Evolutionary conservation across 2,113 vertebrate species (phyloP), one percentile per base, ranked within the genome.

Genomic region (Sinocyclocheilus anophthalmus): DNA sequence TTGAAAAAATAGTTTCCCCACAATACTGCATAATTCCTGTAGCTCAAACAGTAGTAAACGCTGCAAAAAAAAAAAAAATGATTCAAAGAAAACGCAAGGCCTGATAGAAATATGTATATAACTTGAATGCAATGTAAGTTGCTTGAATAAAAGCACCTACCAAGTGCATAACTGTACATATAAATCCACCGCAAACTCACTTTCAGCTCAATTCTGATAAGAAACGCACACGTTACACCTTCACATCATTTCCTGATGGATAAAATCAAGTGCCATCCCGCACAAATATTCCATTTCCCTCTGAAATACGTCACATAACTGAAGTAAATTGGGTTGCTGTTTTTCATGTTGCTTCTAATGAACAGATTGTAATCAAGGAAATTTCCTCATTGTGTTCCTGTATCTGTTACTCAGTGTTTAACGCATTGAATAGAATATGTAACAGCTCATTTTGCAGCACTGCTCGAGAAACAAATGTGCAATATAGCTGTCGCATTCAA

Each of bases 321-420:
- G 30, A 57, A 33, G 22, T 42, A 8, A 80, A 42, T n/a, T 80
- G 77, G 26, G 11, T 24, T 39, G 22, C 5, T 12, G 59, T 5
- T 16, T 65, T 65, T 81, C 61, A 67, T 20, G n/a, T 48, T 12
- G 13, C 7, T 45, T 78, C 26, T 65, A 65, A 42, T 65, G 13
- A 45, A 48, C 4, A 37, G 18, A 50, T 50, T 48, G 45, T 24
- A 33, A 70, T n/a, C 45, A 70, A 48, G 39, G 5, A 59, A 13
- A 18, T 53, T 26, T 50, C 24, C 42, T 45, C 39, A 26, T 81
- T 18, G 22, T 5, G 14, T 5, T 11, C 59, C 6, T 2, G 59
- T 45, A 26, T 65, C 69, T 72, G 69, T 72, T 72, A 72, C 42
- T 72, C 24, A 30, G n/a, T 76, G 42, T 55, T 48, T 55, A 55